These are phyloP conservation scores for Bombyx mandarina DNA, from an alignment of 1,140 invertebrate genomes.

Conservation along the genomic window DNA sequence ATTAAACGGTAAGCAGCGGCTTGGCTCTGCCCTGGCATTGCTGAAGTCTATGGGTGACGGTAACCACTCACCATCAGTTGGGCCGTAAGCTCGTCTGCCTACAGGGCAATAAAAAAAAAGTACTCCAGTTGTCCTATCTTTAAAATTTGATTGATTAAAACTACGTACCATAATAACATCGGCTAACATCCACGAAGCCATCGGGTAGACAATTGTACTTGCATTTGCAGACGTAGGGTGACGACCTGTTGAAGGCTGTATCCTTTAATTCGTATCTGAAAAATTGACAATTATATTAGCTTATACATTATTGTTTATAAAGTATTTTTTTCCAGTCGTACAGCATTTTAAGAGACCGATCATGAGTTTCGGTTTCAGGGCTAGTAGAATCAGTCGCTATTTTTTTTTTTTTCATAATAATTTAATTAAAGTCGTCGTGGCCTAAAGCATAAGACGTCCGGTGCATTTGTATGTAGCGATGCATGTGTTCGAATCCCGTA, in stretches of 20 bases:
- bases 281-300: not conserved
- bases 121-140: not conserved
- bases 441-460: too few species aligned
- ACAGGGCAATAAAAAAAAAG: too few species aligned
- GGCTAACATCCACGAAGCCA: constrained; percentile 79
- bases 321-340: not conserved
- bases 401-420: too few species aligned
- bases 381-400: too few species aligned
- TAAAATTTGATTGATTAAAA: not conserved
- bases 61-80: too few species aligned
- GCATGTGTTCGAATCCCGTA: too few species aligned
- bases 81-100: not conserved
- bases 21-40: too few species aligned
- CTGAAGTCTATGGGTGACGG: too few species aligned
- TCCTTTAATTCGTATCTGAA: constrained; percentile 35
- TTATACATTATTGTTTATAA: not conserved
- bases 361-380: too few species aligned
- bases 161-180: constrained; percentile 75
- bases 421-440: too few species aligned
- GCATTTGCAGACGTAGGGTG: constrained; percentile 43
- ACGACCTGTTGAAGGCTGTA: constrained; percentile 36
- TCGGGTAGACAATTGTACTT: constrained; percentile 70
- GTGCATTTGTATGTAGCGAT: too few species aligned
- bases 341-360: not conserved
- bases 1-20: too few species aligned